Conservation (phyloP, 2,113 vertebrate species). For the Turnix velox region DNA sequence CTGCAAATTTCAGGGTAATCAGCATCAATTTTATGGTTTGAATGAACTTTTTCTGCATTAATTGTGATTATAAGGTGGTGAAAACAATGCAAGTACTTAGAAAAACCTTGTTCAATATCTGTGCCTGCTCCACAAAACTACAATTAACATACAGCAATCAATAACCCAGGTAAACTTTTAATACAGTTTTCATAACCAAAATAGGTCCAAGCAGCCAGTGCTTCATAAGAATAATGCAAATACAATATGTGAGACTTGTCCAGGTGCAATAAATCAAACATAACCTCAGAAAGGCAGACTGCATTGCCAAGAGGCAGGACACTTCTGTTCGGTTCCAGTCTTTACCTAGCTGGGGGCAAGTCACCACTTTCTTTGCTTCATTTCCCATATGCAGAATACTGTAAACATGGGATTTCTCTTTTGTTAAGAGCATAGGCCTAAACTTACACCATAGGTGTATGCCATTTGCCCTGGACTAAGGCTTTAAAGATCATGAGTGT, state of each 20-base stretch:
- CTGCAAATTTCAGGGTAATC: neutral
- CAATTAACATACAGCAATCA: neutral
- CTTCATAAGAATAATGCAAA: neutral
- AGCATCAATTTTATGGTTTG: neutral
- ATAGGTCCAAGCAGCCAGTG: neutral
- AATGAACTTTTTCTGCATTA: neutral
- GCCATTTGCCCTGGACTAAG: neutral
- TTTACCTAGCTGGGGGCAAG: neutral
- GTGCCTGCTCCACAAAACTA: neutral
- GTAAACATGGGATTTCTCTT: neutral
- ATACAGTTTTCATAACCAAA: neutral
- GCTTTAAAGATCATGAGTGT: neutral
- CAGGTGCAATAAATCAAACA: neutral
- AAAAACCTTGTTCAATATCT: neutral
- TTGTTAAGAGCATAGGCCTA: neutral
- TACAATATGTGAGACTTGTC: neutral
- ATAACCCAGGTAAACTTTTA: neutral
- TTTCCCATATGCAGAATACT: neutral
- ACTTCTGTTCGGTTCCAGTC: neutral
- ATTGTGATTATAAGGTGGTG: neutral
- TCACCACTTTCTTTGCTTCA: neutral
- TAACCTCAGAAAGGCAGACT: neutral
- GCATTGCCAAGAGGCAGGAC: neutral
- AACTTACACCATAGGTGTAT: fast-evolving
- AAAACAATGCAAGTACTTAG: neutral